Conservation (phyloP, 2,888 invertebrate species). For the Biston stratarius region DNA sequence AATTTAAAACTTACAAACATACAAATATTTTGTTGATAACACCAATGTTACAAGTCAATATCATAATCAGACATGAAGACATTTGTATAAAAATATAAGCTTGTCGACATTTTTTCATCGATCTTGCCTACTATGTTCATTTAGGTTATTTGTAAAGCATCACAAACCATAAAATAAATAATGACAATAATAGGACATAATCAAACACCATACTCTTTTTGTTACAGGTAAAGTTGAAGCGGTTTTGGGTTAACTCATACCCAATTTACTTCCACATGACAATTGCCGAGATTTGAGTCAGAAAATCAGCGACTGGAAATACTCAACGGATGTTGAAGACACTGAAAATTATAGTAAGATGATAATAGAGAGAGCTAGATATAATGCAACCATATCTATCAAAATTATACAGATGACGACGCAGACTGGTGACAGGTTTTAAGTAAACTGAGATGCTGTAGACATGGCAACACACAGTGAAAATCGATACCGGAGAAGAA, state of each 20-base stretch:
- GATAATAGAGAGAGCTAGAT: slow-evolving; percentile 25
- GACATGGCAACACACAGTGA: slow-evolving; percentile 34
- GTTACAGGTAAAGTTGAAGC: slow-evolving; percentile 58
- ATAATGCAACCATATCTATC: not conserved
- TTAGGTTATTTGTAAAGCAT: not conserved
- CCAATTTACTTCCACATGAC: slow-evolving; percentile 41
- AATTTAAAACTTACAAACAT: too few species aligned
- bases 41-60: too few species aligned
- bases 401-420: slow-evolving; percentile 22
- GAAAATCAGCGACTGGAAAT: slow-evolving; percentile 43
- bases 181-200: not conserved
- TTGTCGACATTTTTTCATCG: too few species aligned
- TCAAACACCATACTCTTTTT: slow-evolving; percentile 51
- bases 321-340: slow-evolving; percentile 21
- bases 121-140: too few species aligned
- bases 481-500: slow-evolving; percentile 28
- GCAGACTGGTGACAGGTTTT: not conserved
- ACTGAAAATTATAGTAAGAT: slow-evolving; percentile 1
- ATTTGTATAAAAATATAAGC: too few species aligned
- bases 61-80: too few species aligned
- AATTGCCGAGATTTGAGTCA: slow-evolving; percentile 10
- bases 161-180: not conserved
- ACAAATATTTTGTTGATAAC: too few species aligned
- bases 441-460: not conserved
- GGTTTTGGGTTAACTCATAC: slow-evolving; percentile 43